Evolutionary conservation across 1,140 invertebrate genomes (phyloP), one percentile per base, ranked within the genome.

Genomic region (Leptinotarsa texana): DNA sequence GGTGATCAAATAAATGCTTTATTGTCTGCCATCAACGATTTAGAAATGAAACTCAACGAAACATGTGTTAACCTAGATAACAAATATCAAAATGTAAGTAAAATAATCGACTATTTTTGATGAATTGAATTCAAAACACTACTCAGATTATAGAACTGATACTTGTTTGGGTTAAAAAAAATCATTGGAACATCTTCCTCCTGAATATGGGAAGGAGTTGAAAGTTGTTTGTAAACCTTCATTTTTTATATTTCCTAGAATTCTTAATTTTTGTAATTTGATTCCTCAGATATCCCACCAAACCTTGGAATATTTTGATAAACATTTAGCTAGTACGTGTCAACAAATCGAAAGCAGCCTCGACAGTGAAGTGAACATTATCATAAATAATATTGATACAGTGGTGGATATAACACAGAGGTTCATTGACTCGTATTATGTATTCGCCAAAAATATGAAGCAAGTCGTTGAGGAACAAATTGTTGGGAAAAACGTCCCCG

Each of bases 31-130:
- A n/a, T 68, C 15, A 27, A 68, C 15, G 66, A 68, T 13, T 68
- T 68, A 42, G 66, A 68, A 42, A 18, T 42, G 11, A 68, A 68
- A 47, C 42, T 68, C 1, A 68, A 68, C n/a, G 33, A 68, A 11
- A 17, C 18, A 13, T 42, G 24, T 68, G 24, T 33, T 27, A 42
- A 47, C 42, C n/a, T 68, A 21, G 33, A 68, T 42, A 68, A 33
- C 13, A 68, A 68, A 47, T 47, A 68, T 68, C 24, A 68, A 42
- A 42, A 68, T 13, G 66, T 68, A 42, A 68, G 66, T 68, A n/a
- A 4, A 15, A 49, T 68, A 15, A 17, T 15, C 8, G n/a, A 18
- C 4, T 5, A 17, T 18, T n/a, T 57, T 18, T 57, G 51, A 18
- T 17, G 3, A 57, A 57, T 15, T 42, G 33, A 42, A 42, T 42